A percentile compares a stretch with the other conserved stretches of the same genome.
phyloP scores from a whole-genome alignment of 1,140 invertebrate genomes.

The Nasonia giraulti region DNA sequence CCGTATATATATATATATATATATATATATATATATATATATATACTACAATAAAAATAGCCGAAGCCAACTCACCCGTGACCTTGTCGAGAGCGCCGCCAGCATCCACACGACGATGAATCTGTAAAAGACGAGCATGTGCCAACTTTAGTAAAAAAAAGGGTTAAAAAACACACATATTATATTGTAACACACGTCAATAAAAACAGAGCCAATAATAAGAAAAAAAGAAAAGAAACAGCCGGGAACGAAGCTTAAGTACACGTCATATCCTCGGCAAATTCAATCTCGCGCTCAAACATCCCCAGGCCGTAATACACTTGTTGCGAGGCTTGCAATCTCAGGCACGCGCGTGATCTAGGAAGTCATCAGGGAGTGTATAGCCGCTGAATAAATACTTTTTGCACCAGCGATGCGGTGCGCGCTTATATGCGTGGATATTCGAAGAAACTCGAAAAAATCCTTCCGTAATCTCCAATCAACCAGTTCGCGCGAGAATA shows the following conservation, averaged over 20 bases:
- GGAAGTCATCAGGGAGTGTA: neutral
- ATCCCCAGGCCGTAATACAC: constrained; percentile 6
- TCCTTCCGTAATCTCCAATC: too few species aligned
- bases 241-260: constrained; percentile 3
- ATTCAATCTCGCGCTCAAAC: constrained; percentile 28
- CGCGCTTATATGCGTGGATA: neutral
- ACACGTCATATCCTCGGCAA: constrained; percentile 26
- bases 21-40: too few species aligned
- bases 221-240: constrained; percentile 15
- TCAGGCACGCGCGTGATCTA: neutral
- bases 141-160: constrained; percentile 7
- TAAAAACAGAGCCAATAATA: neutral
- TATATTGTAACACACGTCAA: constrained; percentile 25
- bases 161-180: neutral
- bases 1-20: too few species aligned
- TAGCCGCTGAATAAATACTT: neutral
- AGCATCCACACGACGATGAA: constrained; percentile 67
- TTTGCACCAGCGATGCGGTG: neutral
- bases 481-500: too few species aligned
- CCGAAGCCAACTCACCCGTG: constrained; percentile 60
- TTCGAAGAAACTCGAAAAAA: neutral
- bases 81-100: constrained; percentile 58
- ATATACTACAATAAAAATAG: too few species aligned
- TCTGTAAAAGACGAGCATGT: constrained; percentile 63
- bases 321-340: neutral